These are phyloP conservation scores for Lepidocyrtinus sp. DNA, from an alignment of 2,888 invertebrate species.

Conservation along the genomic window DNA sequence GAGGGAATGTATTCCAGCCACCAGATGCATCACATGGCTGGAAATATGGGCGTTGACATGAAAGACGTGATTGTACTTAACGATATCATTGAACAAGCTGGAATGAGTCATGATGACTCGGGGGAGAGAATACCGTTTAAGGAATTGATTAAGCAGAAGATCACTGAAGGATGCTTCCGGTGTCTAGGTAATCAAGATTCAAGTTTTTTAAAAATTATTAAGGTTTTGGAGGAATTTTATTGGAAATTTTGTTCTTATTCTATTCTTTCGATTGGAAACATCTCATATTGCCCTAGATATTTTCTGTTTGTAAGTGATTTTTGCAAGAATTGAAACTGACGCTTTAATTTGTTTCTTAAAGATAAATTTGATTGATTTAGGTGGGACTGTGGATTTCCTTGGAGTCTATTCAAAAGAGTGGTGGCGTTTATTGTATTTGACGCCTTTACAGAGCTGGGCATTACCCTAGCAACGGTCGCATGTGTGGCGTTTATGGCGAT, in stretches of 20 bases:
- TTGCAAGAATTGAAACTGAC: too few relatives aligned
- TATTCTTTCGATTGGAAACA: not conserved
- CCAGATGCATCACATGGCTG: constrained; percentile 42
- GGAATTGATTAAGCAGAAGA: constrained; percentile 81
- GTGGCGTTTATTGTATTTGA: constrained; percentile 93
- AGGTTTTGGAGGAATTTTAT: too few relatives aligned
- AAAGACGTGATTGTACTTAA: constrained; percentile 95
- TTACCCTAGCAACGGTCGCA: constrained; percentile 97
- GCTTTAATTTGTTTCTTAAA: too few relatives aligned
- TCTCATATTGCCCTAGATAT: constrained; percentile 31
- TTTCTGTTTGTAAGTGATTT: constrained; percentile 81
- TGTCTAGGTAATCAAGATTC: constrained; percentile 81
- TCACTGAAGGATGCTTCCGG: constrained; percentile 82
- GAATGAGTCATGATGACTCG: constrained; percentile 86
- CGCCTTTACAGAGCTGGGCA: constrained; percentile 98
- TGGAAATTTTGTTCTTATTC: too few relatives aligned
- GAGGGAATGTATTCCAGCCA: constrained; percentile 48
- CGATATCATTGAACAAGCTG: constrained; percentile 96
- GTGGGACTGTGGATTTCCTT: constrained; percentile 96
- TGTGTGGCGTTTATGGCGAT: constrained; percentile 82
- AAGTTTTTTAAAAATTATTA: too few relatives aligned
- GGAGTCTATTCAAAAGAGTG: constrained; percentile 92
- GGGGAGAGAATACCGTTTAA: too few relatives aligned
- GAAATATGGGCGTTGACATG: constrained; percentile 62
- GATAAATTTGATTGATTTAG: not conserved